Evolutionary conservation across 2,797 vertebrate genomes (phyloP).

Genomic region (Poecilia picta): DNA sequence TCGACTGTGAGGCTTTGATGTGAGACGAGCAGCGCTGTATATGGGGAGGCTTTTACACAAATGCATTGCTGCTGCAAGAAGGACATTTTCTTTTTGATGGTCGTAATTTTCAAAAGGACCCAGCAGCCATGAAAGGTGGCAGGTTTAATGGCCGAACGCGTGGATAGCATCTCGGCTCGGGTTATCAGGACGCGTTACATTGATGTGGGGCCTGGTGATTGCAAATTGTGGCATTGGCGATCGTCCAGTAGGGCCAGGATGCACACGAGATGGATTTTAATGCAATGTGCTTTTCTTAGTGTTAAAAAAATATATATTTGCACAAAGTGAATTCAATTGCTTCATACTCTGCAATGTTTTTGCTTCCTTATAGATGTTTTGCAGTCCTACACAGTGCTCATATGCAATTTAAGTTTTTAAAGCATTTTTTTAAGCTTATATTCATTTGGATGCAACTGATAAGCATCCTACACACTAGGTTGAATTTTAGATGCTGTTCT

Average conservation of each 20-base stretch:
- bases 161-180: conserved; percentile 34
- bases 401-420: too few relatives aligned
- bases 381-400: neutral
- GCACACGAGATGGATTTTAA: neutral
- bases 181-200: conserved; percentile 38
- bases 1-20: conserved; percentile 39
- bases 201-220: conserved; percentile 44
- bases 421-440: neutral
- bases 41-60: conserved; percentile 31
- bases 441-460: neutral
- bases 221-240: conserved; percentile 14
- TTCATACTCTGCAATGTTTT: neutral
- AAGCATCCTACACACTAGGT: neutral
- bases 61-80: conserved; percentile 41
- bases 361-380: neutral
- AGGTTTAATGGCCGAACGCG: conserved; percentile 51
- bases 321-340: neutral
- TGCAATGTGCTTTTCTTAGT: neutral
- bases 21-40: conserved; percentile 19
- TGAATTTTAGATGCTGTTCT: neutral
- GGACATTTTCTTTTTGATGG: conserved; percentile 59
- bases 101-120: conserved; percentile 64
- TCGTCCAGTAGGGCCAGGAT: conserved; percentile 4
- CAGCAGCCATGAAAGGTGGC: conserved; percentile 49
- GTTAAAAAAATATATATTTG: neutral